phyloP scores from a whole-genome alignment of 1,140 invertebrate species.

The Wasmannia auropunctata region DNA sequence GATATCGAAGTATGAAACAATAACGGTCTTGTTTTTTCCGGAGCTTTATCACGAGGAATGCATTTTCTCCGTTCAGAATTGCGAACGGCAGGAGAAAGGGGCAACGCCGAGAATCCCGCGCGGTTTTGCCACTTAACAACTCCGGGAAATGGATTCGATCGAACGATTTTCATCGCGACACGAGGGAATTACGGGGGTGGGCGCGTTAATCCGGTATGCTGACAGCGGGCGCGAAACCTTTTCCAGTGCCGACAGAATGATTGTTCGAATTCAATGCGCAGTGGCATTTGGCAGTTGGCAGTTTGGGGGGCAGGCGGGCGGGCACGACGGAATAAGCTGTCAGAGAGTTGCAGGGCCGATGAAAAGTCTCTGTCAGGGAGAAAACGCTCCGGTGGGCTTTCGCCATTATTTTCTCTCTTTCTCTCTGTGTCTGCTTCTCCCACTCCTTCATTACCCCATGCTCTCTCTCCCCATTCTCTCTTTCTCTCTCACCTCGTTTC shows the following conservation, averaged over 20 bases:
- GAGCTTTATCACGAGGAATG: neutral
- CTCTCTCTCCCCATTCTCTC: neutral
- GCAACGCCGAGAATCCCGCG: neutral
- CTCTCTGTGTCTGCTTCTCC: conserved; percentile 26
- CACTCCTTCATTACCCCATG: neutral
- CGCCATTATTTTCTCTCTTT: conserved; percentile 31
- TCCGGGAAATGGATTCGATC: conserved; percentile 56
- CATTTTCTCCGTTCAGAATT: neutral
- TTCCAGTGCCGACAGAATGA: conserved; percentile 81
- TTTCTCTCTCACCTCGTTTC: conserved; percentile 42
- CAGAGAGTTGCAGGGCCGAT: conserved; percentile 73
- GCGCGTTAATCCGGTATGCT: conserved; percentile 79
- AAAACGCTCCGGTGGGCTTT: conserved; percentile 64
- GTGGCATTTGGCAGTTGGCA: conserved; percentile 78
- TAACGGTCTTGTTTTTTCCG: neutral
- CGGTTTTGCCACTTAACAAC: conserved; percentile 63
- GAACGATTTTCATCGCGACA: conserved; percentile 68
- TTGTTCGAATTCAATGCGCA: conserved; percentile 82
- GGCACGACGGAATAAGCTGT: conserved; percentile 80
- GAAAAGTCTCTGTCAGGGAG: conserved; percentile 73
- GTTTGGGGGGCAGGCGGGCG: conserved; percentile 67
- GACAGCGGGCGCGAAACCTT: conserved; percentile 68
- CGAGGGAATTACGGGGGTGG: conserved; percentile 73
- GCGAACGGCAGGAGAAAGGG: neutral
- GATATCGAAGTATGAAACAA: neutral